Conservation (phyloP, 2,888 invertebrate genomes). For the Eumerus sabulonum region DNA sequence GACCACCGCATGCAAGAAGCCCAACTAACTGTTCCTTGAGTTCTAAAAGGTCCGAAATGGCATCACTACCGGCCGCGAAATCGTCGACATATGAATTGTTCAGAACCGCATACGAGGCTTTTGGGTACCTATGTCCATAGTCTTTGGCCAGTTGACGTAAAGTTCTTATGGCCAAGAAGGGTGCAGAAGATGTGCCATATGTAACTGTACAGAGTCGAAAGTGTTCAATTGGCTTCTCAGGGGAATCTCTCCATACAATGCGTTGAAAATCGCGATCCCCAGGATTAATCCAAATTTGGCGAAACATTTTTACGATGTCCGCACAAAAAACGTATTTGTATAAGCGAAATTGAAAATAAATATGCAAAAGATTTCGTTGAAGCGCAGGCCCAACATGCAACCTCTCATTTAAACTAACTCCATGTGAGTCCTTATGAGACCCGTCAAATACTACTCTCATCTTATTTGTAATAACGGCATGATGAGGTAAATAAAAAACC, state of each 20-base stretch:
- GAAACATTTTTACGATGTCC: constrained; percentile 53
- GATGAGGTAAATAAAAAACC: constrained; percentile 4
- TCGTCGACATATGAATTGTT: constrained; percentile 1
- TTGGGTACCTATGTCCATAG: not conserved
- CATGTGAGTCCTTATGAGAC: constrained; percentile 7
- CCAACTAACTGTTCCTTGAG: not conserved
- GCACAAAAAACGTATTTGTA: constrained; percentile 33
- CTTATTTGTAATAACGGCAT: constrained; percentile 2
- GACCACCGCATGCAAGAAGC: not conserved
- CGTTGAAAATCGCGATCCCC: constrained; percentile 1
- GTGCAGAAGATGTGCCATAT: not conserved
- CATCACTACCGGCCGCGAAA: not conserved
- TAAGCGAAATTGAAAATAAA: constrained; percentile 54
- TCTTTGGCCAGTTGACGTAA: not conserved
- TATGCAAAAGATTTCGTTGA: constrained; percentile 43
- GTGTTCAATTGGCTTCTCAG: not conserved
- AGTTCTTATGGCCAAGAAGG: not conserved
- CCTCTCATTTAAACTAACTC: not conserved
- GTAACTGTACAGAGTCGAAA: not conserved
- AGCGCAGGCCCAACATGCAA: constrained; percentile 28
- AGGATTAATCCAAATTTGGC: constrained; percentile 58
- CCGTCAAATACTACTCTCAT: constrained; percentile 2
- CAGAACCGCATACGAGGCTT: not conserved
- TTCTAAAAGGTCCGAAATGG: not conserved
- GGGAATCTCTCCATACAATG: not conserved